Evolutionary conservation across 2,888 invertebrate species (phyloP), one percentile per base, ranked within the genome.

Genomic region (Pheosia tremula): DNA sequence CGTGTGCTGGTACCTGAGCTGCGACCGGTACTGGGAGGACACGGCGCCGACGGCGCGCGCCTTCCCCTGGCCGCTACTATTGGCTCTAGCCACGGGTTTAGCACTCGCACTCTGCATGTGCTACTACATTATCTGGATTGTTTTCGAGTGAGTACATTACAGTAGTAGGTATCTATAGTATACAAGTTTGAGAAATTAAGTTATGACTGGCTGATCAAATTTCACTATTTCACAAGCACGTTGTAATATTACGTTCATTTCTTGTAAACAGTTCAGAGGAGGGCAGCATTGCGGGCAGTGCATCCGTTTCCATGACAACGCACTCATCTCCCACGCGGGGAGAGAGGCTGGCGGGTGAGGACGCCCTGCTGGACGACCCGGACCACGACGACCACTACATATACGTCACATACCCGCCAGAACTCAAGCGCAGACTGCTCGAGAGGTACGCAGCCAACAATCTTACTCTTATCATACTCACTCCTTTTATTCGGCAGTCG

Each of bases 1-100:
- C 3, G 96, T 98, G 54, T 98, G 98, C 87, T 98, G 98, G 96
- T 98, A 98, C 89, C 93, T 98, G 81, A 97, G 97, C 71, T 98
- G 98, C 84, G 98, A 98, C 85, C 96, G 97, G 68, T 98, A 98
- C 88, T 98, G 98, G 98, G 97, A 98, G 88, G 97, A 97, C 87
- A 95, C 95, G 67, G 96, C 96, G 68, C 95, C 95, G 10, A 95
- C 96, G 70, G 95, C 96, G 58, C 95, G 97, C 74, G 96, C 96
- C 69, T 97, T 97, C 83, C 97, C 97, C 41, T 97, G 97, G 97
- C 97, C 97, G 57, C 94, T 95, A 50, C 91, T 95, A 60, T 95
- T 97, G 75, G 96, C 97, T 68, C 95, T 97, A 56, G 96, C 97
- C 68, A 96, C 97, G 80, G 96, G 98, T 58, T 94, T 98, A 55